Conservation (phyloP, 2,888 invertebrate species). For the Caenorhabditis afra region DNA sequence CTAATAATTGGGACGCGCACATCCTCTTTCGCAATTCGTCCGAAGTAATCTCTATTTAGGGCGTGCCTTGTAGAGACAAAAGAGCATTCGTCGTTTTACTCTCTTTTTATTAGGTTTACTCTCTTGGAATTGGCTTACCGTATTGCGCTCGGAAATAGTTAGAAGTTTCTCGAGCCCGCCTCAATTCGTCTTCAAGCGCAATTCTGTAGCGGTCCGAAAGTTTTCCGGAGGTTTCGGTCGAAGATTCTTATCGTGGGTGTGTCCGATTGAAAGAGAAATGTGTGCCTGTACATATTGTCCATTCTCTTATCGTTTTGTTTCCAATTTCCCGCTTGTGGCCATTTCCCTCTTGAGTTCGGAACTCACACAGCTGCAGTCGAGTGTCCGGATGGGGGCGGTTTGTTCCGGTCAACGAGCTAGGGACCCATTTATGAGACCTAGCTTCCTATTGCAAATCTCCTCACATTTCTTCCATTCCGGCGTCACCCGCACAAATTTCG, state of each 20-base stretch:
- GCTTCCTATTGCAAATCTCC: background rate
- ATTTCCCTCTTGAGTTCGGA: background rate
- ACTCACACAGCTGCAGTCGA: slow-evolving; percentile 1
- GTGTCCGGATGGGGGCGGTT: background rate
- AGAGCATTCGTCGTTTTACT: background rate
- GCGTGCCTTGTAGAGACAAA: slow-evolving; percentile 1
- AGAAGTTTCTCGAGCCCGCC: too few species aligned
- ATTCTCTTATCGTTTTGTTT: background rate
- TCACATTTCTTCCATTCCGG: background rate
- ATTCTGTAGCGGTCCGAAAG: too few species aligned
- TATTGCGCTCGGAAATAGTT: too few species aligned
- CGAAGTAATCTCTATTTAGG: background rate
- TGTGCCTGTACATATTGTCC: too few species aligned
- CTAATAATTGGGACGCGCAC: background rate
- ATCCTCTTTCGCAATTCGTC: slow-evolving; percentile 24
- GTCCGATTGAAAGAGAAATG: too few species aligned
- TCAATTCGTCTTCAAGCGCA: too few species aligned
- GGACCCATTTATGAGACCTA: background rate
- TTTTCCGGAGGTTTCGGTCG: too few species aligned
- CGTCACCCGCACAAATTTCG: slow-evolving; percentile 6
- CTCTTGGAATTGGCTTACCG: too few species aligned
- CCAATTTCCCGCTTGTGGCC: background rate
- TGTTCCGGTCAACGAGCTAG: background rate
- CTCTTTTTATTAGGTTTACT: too few species aligned
- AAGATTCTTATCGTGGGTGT: too few species aligned